Conservation (phyloP, 2,888 invertebrate genomes). For the Uloborus plumipes region DNA sequence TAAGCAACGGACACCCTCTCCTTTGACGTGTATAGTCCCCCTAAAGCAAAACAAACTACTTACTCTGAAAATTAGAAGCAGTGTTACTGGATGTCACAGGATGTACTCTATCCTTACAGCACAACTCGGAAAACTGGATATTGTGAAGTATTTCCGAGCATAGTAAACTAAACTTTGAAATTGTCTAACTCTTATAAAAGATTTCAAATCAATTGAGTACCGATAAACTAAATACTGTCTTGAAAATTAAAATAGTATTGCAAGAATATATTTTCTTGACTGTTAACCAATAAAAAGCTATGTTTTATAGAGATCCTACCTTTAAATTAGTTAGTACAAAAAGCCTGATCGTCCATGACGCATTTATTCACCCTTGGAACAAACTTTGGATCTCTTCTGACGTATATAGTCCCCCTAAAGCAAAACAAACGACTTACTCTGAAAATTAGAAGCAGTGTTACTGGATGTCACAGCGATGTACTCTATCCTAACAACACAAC, state of each 20-base stretch:
- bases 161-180: not conserved
- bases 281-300: too few species aligned
- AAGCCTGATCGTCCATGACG: too few species aligned
- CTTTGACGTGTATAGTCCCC: not conserved
- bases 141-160: not conserved
- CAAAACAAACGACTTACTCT: slow-evolving; percentile 20
- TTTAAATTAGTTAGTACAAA: too few species aligned
- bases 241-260: too few species aligned
- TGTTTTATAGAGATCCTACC: too few species aligned
- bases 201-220: too few species aligned
- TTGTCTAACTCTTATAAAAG: too few species aligned
- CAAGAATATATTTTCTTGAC: too few species aligned
- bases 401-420: not conserved
- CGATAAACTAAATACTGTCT: too few species aligned
- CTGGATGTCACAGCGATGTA: slow-evolving; percentile 16
- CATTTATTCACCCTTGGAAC: too few species aligned
- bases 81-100: slow-evolving; percentile 11
- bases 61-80: slow-evolving; percentile 19
- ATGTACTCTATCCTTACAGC: slow-evolving; percentile 13
- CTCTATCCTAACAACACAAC: slow-evolving; percentile 11
- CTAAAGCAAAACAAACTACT: slow-evolving; percentile 22
- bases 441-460: slow-evolving; percentile 22
- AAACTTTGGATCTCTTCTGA: too few species aligned
- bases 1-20: too few species aligned
- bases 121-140: not conserved